phyloP scores from a whole-genome alignment of 2,113 vertebrate genomes.

The Prionailurus bengalensis region DNA sequence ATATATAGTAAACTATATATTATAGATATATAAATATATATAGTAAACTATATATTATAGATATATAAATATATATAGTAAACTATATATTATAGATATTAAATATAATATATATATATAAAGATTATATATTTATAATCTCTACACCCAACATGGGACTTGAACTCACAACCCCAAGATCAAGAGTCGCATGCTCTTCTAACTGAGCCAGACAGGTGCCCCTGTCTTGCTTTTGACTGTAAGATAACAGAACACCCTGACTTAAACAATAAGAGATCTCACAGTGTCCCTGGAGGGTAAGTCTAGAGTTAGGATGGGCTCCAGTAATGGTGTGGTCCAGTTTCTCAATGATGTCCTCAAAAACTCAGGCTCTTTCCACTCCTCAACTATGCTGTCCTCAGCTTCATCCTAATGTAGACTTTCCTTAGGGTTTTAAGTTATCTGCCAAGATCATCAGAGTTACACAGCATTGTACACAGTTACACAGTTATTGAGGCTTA shows the following conservation, averaged over 20 bases:
- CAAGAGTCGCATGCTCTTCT: background rate
- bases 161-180: background rate
- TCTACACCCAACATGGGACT: background rate
- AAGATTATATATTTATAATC: background rate
- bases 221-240: background rate
- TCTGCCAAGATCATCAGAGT: background rate
- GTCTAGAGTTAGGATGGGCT: background rate
- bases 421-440: background rate
- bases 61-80: no score
- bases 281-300: background rate
- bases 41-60: no score
- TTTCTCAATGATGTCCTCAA: background rate
- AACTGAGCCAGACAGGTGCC: background rate
- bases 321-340: background rate
- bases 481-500: background rate
- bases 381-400: background rate
- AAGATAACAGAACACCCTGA: background rate
- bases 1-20: no score
- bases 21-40: no score
- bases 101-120: no score
- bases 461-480: background rate
- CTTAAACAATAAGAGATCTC: background rate
- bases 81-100: no score
- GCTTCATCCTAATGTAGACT: background rate
- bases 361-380: background rate